phyloP scores from a whole-genome alignment of 1,140 invertebrate genomes.

The Drosophila rufa region DNA sequence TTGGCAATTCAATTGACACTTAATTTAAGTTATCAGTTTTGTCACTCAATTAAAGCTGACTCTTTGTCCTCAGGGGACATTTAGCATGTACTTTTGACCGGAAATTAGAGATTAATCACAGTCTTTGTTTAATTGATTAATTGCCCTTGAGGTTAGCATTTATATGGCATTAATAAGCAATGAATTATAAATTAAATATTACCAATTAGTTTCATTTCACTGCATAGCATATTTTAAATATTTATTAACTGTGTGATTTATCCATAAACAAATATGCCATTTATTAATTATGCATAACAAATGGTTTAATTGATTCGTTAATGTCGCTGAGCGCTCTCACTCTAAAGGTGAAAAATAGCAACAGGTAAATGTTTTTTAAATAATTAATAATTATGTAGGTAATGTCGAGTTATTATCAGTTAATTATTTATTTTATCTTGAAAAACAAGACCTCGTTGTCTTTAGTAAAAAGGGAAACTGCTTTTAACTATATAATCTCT shows the following conservation, averaged over 20 bases:
- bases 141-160: not conserved
- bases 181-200: constrained; percentile 5
- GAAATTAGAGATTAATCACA: not conserved
- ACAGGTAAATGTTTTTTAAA: not conserved
- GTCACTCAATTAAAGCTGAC: not conserved
- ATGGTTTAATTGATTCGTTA: not conserved
- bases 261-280: not conserved
- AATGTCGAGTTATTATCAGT: too few relatives aligned
- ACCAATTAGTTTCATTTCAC: not conserved
- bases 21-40: not conserved
- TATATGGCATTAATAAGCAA: not conserved
- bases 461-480: not conserved
- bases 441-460: too few relatives aligned
- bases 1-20: constrained; percentile 1
- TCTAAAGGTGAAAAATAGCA: too few relatives aligned
- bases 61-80: constrained; percentile 3
- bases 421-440: not conserved
- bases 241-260: not conserved
- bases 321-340: too few relatives aligned
- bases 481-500: not conserved
- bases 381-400: not conserved
- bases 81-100: not conserved
- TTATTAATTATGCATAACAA: constrained; percentile 9
- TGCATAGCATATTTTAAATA: constrained; percentile 9
- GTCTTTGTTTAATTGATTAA: constrained; percentile 1